Base-by-base conservation (phyloP, 2,797 vertebrate species). In the Choloepus didactylus region DNA sequence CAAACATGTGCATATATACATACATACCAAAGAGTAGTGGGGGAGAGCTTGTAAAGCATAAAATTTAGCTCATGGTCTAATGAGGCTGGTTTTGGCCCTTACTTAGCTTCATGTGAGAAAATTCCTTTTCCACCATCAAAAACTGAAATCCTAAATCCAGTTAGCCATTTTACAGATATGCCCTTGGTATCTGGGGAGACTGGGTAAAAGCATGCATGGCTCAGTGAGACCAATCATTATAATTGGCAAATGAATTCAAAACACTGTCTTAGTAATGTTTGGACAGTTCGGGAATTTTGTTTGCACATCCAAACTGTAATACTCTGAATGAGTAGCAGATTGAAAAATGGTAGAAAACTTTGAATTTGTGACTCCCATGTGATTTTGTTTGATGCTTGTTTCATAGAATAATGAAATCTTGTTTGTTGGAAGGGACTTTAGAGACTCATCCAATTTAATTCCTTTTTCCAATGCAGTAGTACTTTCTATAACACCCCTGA, bases 331-430 rank as follows among this genome's bases (percentile, higher is more conserved):
- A 72, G 2, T 93, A 84, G 46, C 31, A 92, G 56, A 73, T 73
- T 86, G 59, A 35, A 92, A 96, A 93, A 73, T 88, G 21, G 29
- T 92, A n/a, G 79, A 51, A 69, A 91, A 89, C 29, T 75, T 64
- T 86, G 51, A 91, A 89, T 62, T 84, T 64, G 41, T 86, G 41
- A 67, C 86, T 91, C 35, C 85, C 51, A n/a, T 25, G 62, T 95
- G 66, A 87, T 69, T 91, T 94, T 15, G 11, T 41, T 35, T 93
- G 70, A 88, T 81, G 18, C 16, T 70, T 80, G 41, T 92, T 95
- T 96, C 60, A 9, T n/a, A 60, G 80, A 93, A 79, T 93, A 62
- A 84, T 94, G 51, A 91, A 94, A 87, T 93, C 31, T 72, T 87
- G 14, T 91, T 92, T 96, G 29, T 81, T 80, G 67, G 23, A 89